Evolutionary conservation across 2,888 invertebrate genomes (phyloP).

Genomic region (Zele albiditarsus): DNA sequence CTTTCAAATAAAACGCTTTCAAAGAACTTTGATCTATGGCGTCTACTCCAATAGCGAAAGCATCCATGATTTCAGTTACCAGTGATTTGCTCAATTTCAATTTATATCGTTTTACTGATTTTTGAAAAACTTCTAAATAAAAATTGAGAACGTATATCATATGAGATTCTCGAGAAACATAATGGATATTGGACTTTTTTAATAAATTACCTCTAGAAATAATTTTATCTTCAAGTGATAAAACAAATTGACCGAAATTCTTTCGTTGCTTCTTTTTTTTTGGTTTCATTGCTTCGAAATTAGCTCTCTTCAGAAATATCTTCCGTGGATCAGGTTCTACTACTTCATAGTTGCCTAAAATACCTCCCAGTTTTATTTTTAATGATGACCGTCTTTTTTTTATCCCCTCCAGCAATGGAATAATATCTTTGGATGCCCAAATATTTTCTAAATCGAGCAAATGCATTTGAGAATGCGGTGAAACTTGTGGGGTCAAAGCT

Average conservation of each 20-base stretch:
- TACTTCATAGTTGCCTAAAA: conserved; percentile 73
- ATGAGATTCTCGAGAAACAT: background rate
- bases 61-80: conserved; percentile 59
- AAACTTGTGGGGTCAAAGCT: conserved; percentile 61
- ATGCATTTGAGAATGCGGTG: conserved; percentile 65
- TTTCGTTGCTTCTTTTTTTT: conserved; percentile 70
- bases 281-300: conserved; percentile 72
- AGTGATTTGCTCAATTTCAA: conserved; percentile 67
- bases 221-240: conserved; percentile 65
- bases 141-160: conserved; percentile 15
- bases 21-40: conserved; percentile 66
- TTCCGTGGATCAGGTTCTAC: conserved; percentile 72
- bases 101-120: conserved; percentile 67
- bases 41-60: conserved; percentile 56
- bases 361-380: conserved; percentile 70
- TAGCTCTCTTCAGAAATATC: conserved; percentile 73
- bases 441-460: conserved; percentile 74
- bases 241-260: conserved; percentile 73
- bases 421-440: conserved; percentile 72
- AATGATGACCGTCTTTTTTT: conserved; percentile 57
- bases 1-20: conserved; percentile 69
- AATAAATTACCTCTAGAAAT: conserved; percentile 57
- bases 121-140: conserved; percentile 64
- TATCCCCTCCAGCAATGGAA: conserved; percentile 61
- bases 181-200: background rate